phyloP scores from a whole-genome alignment of 2,113 vertebrate species.

The Elaphurus davidianus region DNA sequence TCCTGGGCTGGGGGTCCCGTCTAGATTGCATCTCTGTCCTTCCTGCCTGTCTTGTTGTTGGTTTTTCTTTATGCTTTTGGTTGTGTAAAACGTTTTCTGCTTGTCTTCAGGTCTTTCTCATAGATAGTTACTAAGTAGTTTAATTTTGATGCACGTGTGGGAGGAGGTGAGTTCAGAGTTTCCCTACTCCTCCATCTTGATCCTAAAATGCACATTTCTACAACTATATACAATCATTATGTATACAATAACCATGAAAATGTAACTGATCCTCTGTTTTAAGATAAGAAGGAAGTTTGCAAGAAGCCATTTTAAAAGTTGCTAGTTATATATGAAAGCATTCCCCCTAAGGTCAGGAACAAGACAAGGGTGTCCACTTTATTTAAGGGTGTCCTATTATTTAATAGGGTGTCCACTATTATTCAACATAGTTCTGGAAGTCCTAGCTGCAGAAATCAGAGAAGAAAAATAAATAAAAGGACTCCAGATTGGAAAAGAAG shows the following conservation, averaged over 20 bases:
- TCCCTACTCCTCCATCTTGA: not conserved
- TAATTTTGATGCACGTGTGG: not conserved
- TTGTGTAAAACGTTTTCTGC: not conserved
- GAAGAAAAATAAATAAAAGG: not conserved
- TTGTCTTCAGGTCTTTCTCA: not conserved
- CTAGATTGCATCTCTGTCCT: not conserved
- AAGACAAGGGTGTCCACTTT: not conserved
- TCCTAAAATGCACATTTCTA: not conserved
- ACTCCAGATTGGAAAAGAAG: not conserved
- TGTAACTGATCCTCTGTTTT: conserved; percentile 40
- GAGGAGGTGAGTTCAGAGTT: not conserved
- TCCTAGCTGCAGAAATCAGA: not conserved
- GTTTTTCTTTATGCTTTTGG: not conserved
- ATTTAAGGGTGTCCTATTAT: not conserved
- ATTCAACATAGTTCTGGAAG: not conserved
- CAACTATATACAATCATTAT: not conserved
- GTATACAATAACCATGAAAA: not conserved
- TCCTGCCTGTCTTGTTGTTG: not conserved
- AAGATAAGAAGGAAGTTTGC: conserved; percentile 27
- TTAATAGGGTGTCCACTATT: not conserved
- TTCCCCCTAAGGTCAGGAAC: not conserved
- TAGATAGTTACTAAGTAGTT: not conserved
- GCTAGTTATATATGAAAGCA: not conserved
- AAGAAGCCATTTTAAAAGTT: conserved; percentile 42
- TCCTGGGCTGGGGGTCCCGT: not conserved